phyloP scores from a whole-genome alignment of 2,888 invertebrate genomes.

The Amphimallon solstitiale region DNA sequence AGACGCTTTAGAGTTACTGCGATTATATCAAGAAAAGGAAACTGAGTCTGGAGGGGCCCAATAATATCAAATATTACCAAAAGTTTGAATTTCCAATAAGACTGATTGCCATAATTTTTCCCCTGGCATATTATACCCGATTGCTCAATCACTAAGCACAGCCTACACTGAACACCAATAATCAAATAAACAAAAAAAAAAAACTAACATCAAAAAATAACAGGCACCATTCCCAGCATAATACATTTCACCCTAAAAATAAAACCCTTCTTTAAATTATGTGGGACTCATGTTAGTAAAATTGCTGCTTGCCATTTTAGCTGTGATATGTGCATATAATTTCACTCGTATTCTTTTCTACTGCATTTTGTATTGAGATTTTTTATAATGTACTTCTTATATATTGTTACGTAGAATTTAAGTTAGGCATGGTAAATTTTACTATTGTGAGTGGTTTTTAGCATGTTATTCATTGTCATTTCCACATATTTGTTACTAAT shows the following conservation, averaged over 20 bases:
- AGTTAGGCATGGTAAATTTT: conserved; percentile 11
- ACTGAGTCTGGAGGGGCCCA: conserved; percentile 41
- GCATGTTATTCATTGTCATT: conserved; percentile 32
- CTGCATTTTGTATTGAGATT: conserved; percentile 1
- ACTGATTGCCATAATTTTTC: conserved; percentile 45
- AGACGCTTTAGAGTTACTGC: conserved; percentile 86
- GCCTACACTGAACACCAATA: conserved; percentile 39
- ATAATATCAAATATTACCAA: conserved; percentile 29
- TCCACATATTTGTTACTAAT: conserved; percentile 24
- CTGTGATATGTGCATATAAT: conserved; percentile 41
- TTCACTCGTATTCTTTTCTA: conserved; percentile 5
- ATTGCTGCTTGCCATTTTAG: conserved; percentile 39
- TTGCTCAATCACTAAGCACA: conserved; percentile 47
- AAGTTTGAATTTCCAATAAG: conserved; percentile 26
- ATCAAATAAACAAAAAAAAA: conserved; percentile 19
- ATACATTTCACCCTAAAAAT: conserved; percentile 39
- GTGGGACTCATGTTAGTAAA: conserved; percentile 40
- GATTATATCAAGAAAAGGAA: conserved; percentile 71
- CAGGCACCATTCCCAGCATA: conserved; percentile 28
- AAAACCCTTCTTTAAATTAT: neutral
- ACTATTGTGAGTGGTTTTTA: conserved; percentile 19
- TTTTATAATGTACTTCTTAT: conserved; percentile 13
- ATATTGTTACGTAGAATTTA: conserved; percentile 22
- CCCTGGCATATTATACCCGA: conserved; percentile 40
- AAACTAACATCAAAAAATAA: conserved; percentile 27